Conservation (phyloP, 2,888 invertebrate species). For the Mimas tiliae region DNA sequence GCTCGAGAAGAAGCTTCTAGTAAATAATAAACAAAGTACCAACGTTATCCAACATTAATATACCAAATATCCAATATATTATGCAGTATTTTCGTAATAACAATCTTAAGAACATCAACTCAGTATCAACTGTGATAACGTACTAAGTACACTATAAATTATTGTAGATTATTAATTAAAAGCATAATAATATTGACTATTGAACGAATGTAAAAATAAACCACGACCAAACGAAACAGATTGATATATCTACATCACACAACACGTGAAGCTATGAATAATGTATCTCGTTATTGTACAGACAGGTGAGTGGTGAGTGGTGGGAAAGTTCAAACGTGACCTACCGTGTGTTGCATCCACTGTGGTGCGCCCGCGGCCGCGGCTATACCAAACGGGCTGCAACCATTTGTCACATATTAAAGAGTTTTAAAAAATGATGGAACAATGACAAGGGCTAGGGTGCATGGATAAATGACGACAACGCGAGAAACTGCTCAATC, state of each 20-base stretch:
- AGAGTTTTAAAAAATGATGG: constrained; percentile 51
- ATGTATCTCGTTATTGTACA: background rate
- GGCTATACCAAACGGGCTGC: constrained; percentile 33
- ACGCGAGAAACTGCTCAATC: constrained; percentile 26
- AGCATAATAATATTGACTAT: background rate
- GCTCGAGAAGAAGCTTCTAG: too few species aligned
- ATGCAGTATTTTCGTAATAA: too few species aligned
- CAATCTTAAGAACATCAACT: too few species aligned
- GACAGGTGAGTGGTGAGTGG: background rate
- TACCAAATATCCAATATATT: too few species aligned
- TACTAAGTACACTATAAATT: too few species aligned
- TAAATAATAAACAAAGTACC: too few species aligned
- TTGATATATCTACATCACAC: background rate
- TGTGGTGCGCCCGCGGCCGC: constrained; percentile 19
- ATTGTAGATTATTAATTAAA: too few species aligned
- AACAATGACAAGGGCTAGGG: constrained; percentile 42
- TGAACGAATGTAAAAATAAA: background rate
- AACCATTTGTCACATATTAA: constrained; percentile 53
- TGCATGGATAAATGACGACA: constrained; percentile 27
- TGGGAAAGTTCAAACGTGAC: background rate
- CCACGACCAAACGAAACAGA: background rate
- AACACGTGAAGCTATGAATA: background rate
- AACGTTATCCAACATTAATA: too few species aligned
- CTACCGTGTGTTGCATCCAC: background rate
- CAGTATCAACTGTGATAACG: too few species aligned